These are phyloP conservation scores for Heliothis virescens DNA, from an alignment of 1,140 invertebrate genomes.

Conservation along the genomic window DNA sequence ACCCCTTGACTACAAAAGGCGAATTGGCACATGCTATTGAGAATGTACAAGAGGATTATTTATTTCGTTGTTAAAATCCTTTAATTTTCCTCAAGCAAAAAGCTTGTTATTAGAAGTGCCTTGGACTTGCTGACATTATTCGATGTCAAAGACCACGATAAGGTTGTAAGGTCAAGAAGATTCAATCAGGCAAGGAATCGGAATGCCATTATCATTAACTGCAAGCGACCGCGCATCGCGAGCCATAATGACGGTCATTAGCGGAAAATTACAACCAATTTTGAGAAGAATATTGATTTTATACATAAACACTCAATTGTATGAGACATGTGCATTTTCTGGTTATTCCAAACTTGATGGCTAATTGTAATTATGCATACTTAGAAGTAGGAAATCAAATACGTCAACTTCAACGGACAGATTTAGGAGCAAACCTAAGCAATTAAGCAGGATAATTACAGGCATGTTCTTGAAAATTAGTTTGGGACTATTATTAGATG, in stretches of 20 bases:
- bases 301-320: constrained; percentile 6
- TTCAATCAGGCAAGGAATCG: constrained; percentile 14
- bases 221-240: constrained; percentile 8
- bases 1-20: not conserved
- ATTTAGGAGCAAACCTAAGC: not conserved
- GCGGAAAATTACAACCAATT: constrained; percentile 16
- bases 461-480: not conserved
- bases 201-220: constrained; percentile 30
- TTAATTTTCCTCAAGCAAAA: not conserved
- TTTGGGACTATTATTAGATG: not conserved
- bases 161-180: constrained; percentile 30
- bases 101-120: not conserved
- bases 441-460: not conserved
- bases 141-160: constrained; percentile 16
- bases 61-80: not conserved
- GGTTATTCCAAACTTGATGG: not conserved
- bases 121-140: constrained; percentile 33
- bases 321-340: not conserved
- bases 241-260: constrained; percentile 3
- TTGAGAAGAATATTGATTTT: constrained; percentile 26
- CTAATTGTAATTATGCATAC: not conserved
- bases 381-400: not conserved
- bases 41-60: not conserved
- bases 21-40: not conserved
- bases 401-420: not conserved